Conservation (phyloP, 1,140 invertebrate genomes). For the Aplysia californica region DNA sequence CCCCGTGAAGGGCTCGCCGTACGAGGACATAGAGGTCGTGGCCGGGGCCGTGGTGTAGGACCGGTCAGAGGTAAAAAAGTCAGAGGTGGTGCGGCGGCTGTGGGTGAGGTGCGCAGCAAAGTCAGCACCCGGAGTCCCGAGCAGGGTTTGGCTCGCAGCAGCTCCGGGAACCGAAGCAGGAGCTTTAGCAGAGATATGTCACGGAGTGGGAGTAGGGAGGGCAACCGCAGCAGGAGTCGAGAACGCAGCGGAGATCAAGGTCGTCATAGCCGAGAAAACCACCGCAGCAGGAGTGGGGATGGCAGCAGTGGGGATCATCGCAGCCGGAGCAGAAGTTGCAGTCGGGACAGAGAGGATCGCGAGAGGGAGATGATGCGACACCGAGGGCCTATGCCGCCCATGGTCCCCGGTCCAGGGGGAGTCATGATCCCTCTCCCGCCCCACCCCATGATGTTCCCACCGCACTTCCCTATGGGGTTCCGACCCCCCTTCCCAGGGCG, state of each 20-base stretch:
- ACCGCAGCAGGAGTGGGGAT: background rate
- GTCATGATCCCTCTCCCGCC: conserved; percentile 18
- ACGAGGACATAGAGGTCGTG: too few relatives aligned
- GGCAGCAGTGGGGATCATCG: background rate
- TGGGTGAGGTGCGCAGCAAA: background rate
- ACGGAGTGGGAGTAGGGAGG: background rate
- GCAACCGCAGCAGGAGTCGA: background rate
- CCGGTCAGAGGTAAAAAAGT: background rate
- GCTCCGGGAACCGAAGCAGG: background rate
- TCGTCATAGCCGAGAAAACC: background rate
- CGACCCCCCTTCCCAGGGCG: background rate
- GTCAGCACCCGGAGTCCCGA: background rate
- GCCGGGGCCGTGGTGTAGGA: background rate
- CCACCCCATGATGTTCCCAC: background rate
- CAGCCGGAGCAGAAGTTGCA: background rate
- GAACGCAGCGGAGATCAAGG: background rate
- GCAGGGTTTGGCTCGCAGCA: background rate
- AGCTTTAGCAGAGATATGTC: background rate
- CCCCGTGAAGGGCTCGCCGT: background rate
- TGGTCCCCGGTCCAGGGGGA: background rate
- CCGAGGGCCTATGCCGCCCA: conserved; percentile 10
- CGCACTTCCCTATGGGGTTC: background rate
- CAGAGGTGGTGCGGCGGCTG: background rate
- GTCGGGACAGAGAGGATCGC: background rate
- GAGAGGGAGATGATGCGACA: background rate